A percentile compares a stretch with the other conserved stretches of the same genome.
These are phyloP conservation scores for Pandion haliaetus DNA, from an alignment of 2,113 vertebrate species.

Conservation along the genomic window DNA sequence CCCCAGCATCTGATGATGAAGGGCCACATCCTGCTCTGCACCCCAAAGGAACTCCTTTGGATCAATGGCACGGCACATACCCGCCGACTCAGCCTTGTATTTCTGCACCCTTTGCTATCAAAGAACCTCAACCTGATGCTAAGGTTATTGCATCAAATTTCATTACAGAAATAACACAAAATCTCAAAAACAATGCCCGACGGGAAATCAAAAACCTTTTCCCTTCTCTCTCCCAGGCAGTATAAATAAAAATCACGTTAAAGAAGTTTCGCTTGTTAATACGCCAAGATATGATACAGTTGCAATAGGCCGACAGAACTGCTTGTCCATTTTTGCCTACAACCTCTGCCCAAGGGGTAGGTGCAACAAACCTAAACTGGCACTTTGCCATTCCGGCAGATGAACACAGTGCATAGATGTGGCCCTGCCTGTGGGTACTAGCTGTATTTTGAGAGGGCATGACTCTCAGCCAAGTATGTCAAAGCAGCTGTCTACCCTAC, in stretches of 20 bases:
- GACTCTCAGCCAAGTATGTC: neutral
- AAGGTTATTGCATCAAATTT: neutral
- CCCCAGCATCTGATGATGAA: neutral
- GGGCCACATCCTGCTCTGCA: neutral
- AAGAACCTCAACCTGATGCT: neutral
- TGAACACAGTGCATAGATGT: neutral
- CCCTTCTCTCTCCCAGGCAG: neutral
- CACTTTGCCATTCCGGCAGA: neutral
- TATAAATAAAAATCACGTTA: neutral
- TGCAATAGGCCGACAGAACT: neutral
- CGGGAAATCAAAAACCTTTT: neutral
- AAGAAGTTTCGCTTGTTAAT: neutral
- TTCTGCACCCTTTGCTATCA: neutral
- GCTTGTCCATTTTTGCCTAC: neutral
- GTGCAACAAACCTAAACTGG: neutral
- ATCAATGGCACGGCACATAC: neutral
- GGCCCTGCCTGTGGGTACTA: neutral
- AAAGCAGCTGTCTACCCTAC: neutral
- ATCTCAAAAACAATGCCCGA: neutral
- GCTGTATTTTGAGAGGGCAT: neutral
- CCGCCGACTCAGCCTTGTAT: fast-evolving
- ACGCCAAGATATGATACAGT: fast-evolving
- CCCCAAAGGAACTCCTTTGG: neutral
- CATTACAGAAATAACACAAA: fast-evolving
- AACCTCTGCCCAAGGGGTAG: neutral